Evolutionary conservation across 2,797 vertebrate genomes (phyloP), one percentile per base, ranked within the genome.

Genomic region (Cichlasoma orientale): DNA sequence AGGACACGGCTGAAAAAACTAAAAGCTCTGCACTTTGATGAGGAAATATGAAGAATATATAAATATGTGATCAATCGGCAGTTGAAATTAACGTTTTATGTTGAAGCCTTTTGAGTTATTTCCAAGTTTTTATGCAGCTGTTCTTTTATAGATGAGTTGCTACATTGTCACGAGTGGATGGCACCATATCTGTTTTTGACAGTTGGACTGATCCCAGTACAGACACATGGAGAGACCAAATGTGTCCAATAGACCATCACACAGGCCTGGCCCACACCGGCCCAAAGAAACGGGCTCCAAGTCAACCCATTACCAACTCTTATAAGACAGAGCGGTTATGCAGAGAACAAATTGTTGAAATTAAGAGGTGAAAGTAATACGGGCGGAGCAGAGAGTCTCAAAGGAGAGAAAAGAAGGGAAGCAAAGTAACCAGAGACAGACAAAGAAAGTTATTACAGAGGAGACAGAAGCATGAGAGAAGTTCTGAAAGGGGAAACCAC

Each of bases 211-310:
- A 76, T 69, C 52, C 54, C 58, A 66, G 61, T 27, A 7, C 50
- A 77, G 74, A 69, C 56, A 79, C 79, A 72, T 63, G 19, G 53
- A 63, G 77, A 78, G 56, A 81, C 78, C 80, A 78, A 88, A 90
- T 87, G 78, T 90, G 81, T 88, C 90, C 88, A 94, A 72, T 78
- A 86, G 90, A 94, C 89, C 92, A 94, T 94, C 91, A 93, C 91
- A 83, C 71, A 83, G 73, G 58, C 58, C 89, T 90, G 89, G 74
- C 77, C 44, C 75, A 74, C 52, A 68, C 72, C 38, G 71, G 31
- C 33, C 76, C 25, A 53, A 77, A 53, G 78, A 56, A 77, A 52
- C 10, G 54, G 72, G 57, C 77, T 89, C 69, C 81, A 83, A 68
- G 57, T 80, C 81, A 86, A 72, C 63, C 13, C 68, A 75, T 83